phyloP scores from a whole-genome alignment of 1,140 invertebrate genomes.

The Teleopsis dalmanni region DNA sequence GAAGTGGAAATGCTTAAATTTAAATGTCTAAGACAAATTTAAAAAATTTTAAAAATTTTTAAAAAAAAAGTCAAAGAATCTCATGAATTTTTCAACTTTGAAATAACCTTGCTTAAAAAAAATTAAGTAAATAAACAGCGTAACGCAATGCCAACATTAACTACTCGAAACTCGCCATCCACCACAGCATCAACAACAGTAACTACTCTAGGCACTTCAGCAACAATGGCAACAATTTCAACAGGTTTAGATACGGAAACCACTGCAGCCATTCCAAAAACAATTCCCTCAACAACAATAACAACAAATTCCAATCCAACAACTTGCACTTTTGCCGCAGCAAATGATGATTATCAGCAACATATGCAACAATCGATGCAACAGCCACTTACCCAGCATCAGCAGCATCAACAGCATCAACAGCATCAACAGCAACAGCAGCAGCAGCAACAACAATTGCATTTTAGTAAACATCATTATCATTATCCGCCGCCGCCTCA shows the following conservation, averaged over 20 bases:
- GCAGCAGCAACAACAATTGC: constrained; percentile 30
- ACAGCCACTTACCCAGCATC: constrained; percentile 20
- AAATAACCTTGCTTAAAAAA: not conserved
- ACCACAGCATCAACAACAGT: not conserved
- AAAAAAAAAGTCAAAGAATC: not conserved
- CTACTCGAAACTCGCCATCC: constrained; percentile 1
- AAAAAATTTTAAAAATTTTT: not conserved
- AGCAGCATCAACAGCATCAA: constrained; percentile 15
- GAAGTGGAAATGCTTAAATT: too few species aligned
- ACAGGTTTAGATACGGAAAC: too few species aligned
- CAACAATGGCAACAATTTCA: not conserved
- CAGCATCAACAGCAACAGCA: constrained; percentile 23
- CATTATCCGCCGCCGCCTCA: constrained; percentile 21
- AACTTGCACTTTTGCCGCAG: constrained; percentile 8
- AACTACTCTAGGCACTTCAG: not conserved
- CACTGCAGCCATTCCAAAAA: constrained; percentile 2
- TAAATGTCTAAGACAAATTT: not conserved
- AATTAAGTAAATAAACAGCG: not conserved
- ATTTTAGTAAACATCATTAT: constrained; percentile 19
- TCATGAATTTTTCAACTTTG: not conserved
- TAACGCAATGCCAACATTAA: constrained; percentile 3
- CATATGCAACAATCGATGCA: constrained; percentile 25
- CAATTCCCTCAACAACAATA: constrained; percentile 13
- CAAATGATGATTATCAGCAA: constrained; percentile 5
- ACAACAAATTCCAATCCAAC: constrained; percentile 10